Conservation (phyloP, 2,113 vertebrate genomes). For the Cricetomys ansorgei region DNA sequence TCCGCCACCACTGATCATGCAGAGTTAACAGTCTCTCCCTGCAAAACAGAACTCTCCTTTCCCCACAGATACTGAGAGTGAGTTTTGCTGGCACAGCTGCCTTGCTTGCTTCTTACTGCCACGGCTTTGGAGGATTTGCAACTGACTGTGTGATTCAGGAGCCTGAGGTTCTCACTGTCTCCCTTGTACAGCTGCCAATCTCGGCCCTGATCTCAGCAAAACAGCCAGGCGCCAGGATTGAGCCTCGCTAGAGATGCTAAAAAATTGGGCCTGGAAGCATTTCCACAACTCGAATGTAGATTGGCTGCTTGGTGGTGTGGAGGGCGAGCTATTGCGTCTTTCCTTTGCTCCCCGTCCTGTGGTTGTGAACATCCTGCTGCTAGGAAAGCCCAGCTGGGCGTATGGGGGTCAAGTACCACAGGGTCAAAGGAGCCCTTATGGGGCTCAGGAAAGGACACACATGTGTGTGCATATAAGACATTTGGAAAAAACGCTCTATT, state of each 20-base stretch:
- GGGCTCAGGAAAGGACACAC: not conserved
- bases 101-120: not conserved
- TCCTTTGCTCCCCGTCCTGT: too few relatives aligned
- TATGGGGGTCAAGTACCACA: not conserved
- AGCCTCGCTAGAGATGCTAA: not conserved
- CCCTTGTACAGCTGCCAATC: not conserved
- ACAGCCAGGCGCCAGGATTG: not conserved
- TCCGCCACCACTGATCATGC: not conserved
- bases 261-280: not conserved
- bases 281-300: too few relatives aligned
- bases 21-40: not conserved
- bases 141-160: not conserved
- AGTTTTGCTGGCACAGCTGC: not conserved
- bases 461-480: not conserved
- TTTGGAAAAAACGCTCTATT: not conserved
- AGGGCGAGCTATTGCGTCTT: not conserved
- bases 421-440: not conserved
- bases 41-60: not conserved
- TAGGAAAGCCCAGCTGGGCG: not conserved
- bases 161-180: not conserved
- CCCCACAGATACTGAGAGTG: too few relatives aligned
- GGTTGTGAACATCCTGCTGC: too few relatives aligned
- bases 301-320: not conserved
- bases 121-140: not conserved
- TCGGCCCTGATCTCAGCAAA: not conserved